phyloP scores from a whole-genome alignment of 2,113 vertebrate genomes.

The Pelusios castaneus region DNA sequence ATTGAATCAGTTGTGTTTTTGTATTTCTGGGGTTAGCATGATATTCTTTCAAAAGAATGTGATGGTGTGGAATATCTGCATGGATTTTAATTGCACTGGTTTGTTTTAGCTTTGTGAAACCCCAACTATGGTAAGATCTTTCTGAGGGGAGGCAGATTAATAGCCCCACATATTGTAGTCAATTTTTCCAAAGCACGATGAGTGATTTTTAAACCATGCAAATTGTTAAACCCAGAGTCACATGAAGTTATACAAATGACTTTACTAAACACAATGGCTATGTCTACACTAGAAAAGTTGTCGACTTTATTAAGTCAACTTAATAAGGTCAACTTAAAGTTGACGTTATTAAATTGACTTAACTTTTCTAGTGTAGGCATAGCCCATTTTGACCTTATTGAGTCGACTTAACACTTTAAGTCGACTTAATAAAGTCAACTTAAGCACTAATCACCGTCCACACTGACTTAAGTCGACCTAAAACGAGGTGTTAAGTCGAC shows the following conservation, averaged over 20 bases:
- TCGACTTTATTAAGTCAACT: too few species aligned
- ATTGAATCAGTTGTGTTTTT: neutral
- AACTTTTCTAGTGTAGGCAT: too few species aligned
- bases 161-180: neutral
- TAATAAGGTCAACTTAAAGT: too few species aligned
- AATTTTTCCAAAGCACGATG: conserved; percentile 11
- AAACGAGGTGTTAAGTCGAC: too few species aligned
- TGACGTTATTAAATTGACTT: too few species aligned
- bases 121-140: neutral
- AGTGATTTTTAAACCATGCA: neutral
- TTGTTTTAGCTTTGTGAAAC: neutral
- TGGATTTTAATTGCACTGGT: neutral
- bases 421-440: too few species aligned
- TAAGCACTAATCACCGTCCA: too few species aligned
- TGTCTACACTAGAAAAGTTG: too few species aligned
- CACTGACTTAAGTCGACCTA: too few species aligned
- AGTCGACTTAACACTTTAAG: too few species aligned
- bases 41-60: neutral
- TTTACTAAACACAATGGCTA: neutral
- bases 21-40: neutral
- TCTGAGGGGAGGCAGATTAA: conserved; percentile 5
- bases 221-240: conserved; percentile 16
- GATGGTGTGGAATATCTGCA: neutral
- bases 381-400: too few species aligned
- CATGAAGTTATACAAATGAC: neutral